phyloP scores from a whole-genome alignment of 2,888 invertebrate genomes.

The Agonum fuliginosum region DNA sequence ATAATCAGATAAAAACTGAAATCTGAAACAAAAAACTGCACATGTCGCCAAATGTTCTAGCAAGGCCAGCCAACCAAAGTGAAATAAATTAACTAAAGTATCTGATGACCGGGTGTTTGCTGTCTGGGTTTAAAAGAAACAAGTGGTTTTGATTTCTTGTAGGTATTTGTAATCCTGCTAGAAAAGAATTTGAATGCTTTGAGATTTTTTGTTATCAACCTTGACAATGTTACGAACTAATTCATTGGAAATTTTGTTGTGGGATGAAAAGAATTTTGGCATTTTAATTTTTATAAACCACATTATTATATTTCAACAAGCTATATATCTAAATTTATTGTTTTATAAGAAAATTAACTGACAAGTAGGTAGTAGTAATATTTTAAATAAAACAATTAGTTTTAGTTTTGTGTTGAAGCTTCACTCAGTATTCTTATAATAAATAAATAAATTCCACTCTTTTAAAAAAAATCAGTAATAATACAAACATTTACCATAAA shows the following conservation, averaged over 20 bases:
- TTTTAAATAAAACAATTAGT: no score
- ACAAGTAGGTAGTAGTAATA: no score
- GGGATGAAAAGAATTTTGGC: conserved; percentile 9
- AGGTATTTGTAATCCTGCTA: neutral
- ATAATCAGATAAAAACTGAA: neutral
- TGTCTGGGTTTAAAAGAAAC: conserved; percentile 7
- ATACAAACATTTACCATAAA: no score
- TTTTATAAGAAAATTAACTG: neutral
- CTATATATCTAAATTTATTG: neutral
- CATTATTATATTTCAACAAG: neutral
- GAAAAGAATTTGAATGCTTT: conserved; percentile 1
- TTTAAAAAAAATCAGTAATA: no score
- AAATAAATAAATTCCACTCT: no score
- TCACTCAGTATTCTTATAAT: no score
- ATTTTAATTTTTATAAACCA: conserved; percentile 1
- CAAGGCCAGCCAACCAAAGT: neutral
- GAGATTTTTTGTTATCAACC: conserved; percentile 8
- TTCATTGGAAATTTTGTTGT: conserved; percentile 8
- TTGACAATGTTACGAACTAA: conserved; percentile 26
- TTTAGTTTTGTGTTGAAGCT: no score
- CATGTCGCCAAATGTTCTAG: conserved; percentile 12
- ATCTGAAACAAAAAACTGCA: conserved; percentile 6
- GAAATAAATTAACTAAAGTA: conserved; percentile 15
- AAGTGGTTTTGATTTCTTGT: conserved; percentile 14
- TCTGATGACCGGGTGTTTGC: conserved; percentile 16